Conservation (phyloP, 2,113 vertebrate genomes). For the Gopherus flavomarginatus region DNA sequence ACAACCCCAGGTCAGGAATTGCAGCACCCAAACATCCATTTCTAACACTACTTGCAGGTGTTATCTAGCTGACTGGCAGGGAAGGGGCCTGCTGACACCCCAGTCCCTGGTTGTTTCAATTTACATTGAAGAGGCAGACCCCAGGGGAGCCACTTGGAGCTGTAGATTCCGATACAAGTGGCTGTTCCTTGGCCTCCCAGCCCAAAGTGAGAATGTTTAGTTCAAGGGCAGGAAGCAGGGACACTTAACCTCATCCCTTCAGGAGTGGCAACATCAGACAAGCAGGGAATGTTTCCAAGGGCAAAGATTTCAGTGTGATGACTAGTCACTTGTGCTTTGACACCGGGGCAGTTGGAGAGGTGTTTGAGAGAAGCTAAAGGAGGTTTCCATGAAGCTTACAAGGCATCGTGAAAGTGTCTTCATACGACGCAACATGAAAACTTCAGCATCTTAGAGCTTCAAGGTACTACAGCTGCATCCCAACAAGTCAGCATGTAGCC, state of each 20-base stretch:
- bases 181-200: background rate
- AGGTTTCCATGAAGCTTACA: background rate
- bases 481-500: no score
- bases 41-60: background rate
- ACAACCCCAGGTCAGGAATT: background rate
- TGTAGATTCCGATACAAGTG: background rate
- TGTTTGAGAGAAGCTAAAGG: background rate
- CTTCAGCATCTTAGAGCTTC: background rate
- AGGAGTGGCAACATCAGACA: background rate
- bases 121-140: background rate
- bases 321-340: background rate
- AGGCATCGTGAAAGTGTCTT: no score
- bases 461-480: background rate
- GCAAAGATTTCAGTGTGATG: background rate
- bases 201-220: background rate
- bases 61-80: background rate
- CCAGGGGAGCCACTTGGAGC: background rate
- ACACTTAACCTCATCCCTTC: background rate
- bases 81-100: background rate
- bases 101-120: background rate
- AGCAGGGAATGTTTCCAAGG: background rate
- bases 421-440: background rate
- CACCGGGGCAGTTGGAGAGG: background rate
- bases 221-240: background rate
- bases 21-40: conserved; percentile 13